phyloP scores from a whole-genome alignment of 92 coral and sea anemone species.

The Epizoanthus scotinus region DNA sequence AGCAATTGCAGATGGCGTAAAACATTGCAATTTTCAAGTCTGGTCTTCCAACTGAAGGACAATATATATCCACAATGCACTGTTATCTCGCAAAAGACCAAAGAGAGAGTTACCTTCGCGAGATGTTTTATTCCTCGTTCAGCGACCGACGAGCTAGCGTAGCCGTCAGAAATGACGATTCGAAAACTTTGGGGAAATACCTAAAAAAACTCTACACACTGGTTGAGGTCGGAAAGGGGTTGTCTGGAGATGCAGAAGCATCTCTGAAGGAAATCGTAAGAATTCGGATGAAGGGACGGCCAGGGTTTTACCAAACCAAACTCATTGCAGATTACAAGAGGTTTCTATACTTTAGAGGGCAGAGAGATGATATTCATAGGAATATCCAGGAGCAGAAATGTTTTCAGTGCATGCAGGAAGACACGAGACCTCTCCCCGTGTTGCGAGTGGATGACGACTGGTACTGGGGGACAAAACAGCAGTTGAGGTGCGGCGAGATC shows the following conservation, averaged over 20 bases:
- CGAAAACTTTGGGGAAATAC: slow-evolving; percentile 58
- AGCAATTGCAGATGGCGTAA: not conserved
- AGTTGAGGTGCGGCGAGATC: slow-evolving; percentile 85
- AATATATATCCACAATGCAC: slow-evolving; percentile 55
- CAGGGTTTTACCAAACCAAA: slow-evolving; percentile 83
- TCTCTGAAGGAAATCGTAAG: slow-evolving; percentile 61
- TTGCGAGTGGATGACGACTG: slow-evolving; percentile 65
- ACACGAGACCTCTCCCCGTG: slow-evolving; percentile 51
- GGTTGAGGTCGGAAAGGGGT: slow-evolving; percentile 73
- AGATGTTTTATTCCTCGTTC: slow-evolving; percentile 81
- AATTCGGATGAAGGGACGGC: slow-evolving; percentile 78
- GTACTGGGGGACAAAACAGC: slow-evolving; percentile 89
- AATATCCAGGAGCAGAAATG: slow-evolving; percentile 78
- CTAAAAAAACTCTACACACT: slow-evolving; percentile 65
- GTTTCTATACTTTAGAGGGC: slow-evolving; percentile 67
- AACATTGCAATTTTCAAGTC: not conserved
- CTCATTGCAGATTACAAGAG: slow-evolving; percentile 74
- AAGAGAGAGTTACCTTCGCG: slow-evolving; percentile 85
- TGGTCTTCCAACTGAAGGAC: not conserved
- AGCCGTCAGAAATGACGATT: slow-evolving; percentile 67
- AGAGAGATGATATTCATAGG: slow-evolving; percentile 64
- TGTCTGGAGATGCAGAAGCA: slow-evolving; percentile 73
- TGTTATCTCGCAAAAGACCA: slow-evolving; percentile 80
- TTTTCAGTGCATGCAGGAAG: slow-evolving; percentile 78
- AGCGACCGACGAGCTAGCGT: slow-evolving; percentile 80